Evolutionary conservation across 2,797 vertebrate species (phyloP).

Genomic region (Mus minutoides): DNA sequence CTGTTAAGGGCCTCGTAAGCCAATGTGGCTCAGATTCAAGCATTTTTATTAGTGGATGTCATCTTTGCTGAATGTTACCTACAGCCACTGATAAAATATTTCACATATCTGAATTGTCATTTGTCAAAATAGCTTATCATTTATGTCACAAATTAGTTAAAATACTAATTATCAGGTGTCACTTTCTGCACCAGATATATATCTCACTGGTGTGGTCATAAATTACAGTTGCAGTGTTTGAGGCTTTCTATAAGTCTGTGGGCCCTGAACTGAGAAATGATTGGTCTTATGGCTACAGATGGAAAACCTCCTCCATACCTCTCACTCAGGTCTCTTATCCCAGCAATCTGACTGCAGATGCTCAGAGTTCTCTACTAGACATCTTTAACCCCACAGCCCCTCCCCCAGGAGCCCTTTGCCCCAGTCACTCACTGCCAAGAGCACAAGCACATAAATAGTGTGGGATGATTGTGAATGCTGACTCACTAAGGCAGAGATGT

Average conservation of each 20-base stretch:
- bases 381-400: background rate
- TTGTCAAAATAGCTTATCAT: conserved; percentile 66
- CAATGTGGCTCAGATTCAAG: background rate
- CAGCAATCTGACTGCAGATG: background rate
- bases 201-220: conserved; percentile 50
- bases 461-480: background rate
- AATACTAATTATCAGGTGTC: conserved; percentile 64
- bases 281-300: background rate
- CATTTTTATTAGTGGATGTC: background rate
- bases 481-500: background rate
- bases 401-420: background rate
- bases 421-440: background rate
- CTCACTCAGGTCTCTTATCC: background rate
- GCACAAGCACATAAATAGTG: background rate
- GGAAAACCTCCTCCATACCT: background rate
- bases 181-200: conserved; percentile 44
- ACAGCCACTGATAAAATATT: conserved; percentile 57
- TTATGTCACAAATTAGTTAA: conserved; percentile 68
- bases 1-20: background rate
- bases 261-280: background rate
- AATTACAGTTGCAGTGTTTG: background rate
- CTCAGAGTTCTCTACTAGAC: background rate
- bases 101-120: conserved; percentile 56
- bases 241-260: background rate
- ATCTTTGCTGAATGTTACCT: conserved; percentile 33